phyloP scores from a whole-genome alignment of 2,888 invertebrate species.

The Blastobasis adustella region DNA sequence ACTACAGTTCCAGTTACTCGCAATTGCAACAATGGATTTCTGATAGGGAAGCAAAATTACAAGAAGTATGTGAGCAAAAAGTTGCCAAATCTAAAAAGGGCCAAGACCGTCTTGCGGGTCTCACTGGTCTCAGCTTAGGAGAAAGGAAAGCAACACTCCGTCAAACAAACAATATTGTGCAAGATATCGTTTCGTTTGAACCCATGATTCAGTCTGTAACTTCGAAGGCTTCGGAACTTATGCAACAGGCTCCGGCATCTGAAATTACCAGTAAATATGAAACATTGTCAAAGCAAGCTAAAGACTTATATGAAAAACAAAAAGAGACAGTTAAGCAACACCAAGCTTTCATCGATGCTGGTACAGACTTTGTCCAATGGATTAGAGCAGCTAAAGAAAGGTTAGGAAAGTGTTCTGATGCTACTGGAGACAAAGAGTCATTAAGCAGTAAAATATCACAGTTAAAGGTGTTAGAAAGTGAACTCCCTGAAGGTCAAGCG shows the following conservation, averaged over 20 bases:
- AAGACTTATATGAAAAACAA: constrained; percentile 90
- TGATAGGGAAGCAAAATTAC: constrained; percentile 92
- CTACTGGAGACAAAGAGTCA: constrained; percentile 93
- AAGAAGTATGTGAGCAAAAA: constrained; percentile 91
- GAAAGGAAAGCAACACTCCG: constrained; percentile 92
- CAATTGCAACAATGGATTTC: constrained; percentile 96
- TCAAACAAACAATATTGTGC: constrained; percentile 94
- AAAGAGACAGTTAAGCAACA: constrained; percentile 93
- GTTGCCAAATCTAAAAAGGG: constrained; percentile 86
- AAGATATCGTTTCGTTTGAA: constrained; percentile 97
- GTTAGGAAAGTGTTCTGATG: constrained; percentile 92
- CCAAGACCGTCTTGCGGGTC: constrained; percentile 78
- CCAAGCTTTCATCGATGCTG: constrained; percentile 93
- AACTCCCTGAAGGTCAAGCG: constrained; percentile 86
- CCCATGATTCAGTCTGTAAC: constrained; percentile 97
- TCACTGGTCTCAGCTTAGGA: constrained; percentile 84
- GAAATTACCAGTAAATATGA: constrained; percentile 95
- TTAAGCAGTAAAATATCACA: constrained; percentile 90
- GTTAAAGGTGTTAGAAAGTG: constrained; percentile 87
- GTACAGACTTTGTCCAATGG: constrained; percentile 95
- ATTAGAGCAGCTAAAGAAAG: constrained; percentile 92
- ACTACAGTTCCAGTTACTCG: constrained; percentile 94
- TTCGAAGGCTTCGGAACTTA: constrained; percentile 93
- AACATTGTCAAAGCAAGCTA: constrained; percentile 91
- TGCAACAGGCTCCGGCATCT: constrained; percentile 92